Conservation (phyloP, 2,797 vertebrate species). For the Tapirus indicus region DNA sequence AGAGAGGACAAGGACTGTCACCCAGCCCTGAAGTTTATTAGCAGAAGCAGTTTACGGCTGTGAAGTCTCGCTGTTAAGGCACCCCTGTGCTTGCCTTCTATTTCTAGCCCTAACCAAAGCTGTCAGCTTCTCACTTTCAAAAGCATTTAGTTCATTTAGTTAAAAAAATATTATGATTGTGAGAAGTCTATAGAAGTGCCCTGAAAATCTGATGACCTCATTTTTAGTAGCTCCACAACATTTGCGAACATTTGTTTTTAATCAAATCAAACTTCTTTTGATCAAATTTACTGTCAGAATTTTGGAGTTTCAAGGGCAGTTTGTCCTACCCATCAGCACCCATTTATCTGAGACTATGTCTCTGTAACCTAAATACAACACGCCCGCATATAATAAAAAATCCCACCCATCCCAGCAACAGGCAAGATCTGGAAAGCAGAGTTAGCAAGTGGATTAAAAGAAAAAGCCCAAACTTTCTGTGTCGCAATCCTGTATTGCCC, state of each 20-base stretch:
- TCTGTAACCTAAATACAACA: not conserved
- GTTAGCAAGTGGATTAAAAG: conserved; percentile 45
- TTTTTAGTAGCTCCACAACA: conserved; percentile 74
- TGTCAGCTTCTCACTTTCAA: conserved; percentile 64
- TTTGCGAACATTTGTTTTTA: conserved; percentile 82
- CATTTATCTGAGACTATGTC: conserved; percentile 37
- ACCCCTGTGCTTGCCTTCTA: conserved; percentile 18
- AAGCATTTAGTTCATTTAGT: conserved; percentile 57
- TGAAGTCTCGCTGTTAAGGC: not conserved
- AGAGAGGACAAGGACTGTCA: not conserved
- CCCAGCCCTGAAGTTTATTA: conserved; percentile 17
- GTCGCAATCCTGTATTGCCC: not conserved
- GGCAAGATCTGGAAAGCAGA: conserved; percentile 67
- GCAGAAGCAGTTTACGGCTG: not conserved
- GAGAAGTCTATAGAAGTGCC: not conserved
- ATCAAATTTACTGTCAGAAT: conserved; percentile 71
- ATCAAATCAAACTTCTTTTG: conserved; percentile 76
- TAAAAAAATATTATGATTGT: conserved; percentile 44
- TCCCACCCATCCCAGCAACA: conserved; percentile 30
- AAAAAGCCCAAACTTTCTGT: not conserved
- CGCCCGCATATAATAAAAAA: not conserved
- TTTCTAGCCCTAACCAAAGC: conserved; percentile 65
- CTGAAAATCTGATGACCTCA: conserved; percentile 41
- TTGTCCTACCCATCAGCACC: conserved; percentile 68
- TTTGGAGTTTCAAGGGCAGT: conserved; percentile 82